phyloP scores from a whole-genome alignment of 2,888 invertebrate genomes.

The Chymomyza fuscimana region DNA sequence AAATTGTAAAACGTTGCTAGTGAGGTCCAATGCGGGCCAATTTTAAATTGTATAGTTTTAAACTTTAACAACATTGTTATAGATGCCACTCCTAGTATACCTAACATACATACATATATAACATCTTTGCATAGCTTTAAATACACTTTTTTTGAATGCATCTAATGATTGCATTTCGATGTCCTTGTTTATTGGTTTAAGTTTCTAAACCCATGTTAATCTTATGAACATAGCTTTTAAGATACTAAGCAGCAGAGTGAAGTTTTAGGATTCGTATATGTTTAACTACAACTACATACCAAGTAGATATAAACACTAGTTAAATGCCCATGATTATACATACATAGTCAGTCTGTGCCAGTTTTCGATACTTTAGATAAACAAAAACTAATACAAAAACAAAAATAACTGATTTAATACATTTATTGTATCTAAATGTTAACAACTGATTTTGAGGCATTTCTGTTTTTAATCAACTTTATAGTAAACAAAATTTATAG shows the following conservation, averaged over 20 bases:
- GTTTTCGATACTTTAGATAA: background rate
- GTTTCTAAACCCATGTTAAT: background rate
- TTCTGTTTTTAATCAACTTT: background rate
- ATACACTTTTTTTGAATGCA: conserved; percentile 25
- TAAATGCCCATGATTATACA: background rate
- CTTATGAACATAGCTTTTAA: conserved; percentile 22
- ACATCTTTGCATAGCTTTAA: conserved; percentile 6
- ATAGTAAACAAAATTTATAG: conserved; percentile 39
- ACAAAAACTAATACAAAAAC: background rate
- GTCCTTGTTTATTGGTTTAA: background rate
- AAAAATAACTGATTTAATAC: background rate
- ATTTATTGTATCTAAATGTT: background rate
- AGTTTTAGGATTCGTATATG: background rate
- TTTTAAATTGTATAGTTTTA: conserved; percentile 14
- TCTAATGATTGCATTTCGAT: conserved; percentile 38
- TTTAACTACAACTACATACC: background rate
- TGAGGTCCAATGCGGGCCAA: conserved; percentile 61
- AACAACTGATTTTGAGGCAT: background rate
- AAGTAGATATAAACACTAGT: background rate
- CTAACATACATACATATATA: background rate
- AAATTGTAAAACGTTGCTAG: conserved; percentile 62
- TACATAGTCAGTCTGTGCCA: background rate
- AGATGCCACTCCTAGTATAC: background rate
- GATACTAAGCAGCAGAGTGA: background rate
- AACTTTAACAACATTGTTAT: conserved; percentile 38